Conservation (phyloP, 2,888 invertebrate genomes). For the Stenichneumon culpator region DNA sequence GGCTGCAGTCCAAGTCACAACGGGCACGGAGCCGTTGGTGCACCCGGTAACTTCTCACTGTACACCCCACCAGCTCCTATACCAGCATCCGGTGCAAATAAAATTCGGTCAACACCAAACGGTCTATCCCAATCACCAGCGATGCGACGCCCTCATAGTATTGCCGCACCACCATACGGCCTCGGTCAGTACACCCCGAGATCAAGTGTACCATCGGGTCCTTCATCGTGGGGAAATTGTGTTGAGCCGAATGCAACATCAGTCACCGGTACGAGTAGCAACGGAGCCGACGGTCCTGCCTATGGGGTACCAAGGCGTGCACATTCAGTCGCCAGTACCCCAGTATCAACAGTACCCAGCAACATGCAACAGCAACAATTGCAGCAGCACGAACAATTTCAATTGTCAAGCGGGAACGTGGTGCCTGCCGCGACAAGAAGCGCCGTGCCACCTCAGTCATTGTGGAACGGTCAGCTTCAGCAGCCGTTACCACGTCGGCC, state of each 20-base stretch:
- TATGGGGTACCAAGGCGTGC: conserved; percentile 72
- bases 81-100: conserved; percentile 79
- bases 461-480: conserved; percentile 83
- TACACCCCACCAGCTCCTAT: conserved; percentile 86
- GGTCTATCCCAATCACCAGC: conserved; percentile 79
- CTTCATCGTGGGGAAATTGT: conserved; percentile 69
- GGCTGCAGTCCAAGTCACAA: conserved; percentile 82
- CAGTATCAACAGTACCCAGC: conserved; percentile 76
- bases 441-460: conserved; percentile 82
- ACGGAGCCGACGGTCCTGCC: conserved; percentile 58
- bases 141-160: conserved; percentile 87
- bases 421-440: conserved; percentile 73
- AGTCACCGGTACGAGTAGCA: conserved; percentile 44
- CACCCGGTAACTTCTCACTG: conserved; percentile 84
- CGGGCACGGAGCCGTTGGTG: conserved; percentile 75
- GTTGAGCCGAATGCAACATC: conserved; percentile 46
- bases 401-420: conserved; percentile 67
- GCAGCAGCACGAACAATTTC: conserved; percentile 69
- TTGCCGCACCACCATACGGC: conserved; percentile 85
- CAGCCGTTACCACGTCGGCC: conserved; percentile 86
- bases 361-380: conserved; percentile 69
- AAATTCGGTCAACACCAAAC: conserved; percentile 82
- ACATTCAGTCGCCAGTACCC: conserved; percentile 78
- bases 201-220: conserved; percentile 71
- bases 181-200: conserved; percentile 80